phyloP scores from a whole-genome alignment of 2,888 invertebrate species.

The Allolobophora icterica region DNA sequence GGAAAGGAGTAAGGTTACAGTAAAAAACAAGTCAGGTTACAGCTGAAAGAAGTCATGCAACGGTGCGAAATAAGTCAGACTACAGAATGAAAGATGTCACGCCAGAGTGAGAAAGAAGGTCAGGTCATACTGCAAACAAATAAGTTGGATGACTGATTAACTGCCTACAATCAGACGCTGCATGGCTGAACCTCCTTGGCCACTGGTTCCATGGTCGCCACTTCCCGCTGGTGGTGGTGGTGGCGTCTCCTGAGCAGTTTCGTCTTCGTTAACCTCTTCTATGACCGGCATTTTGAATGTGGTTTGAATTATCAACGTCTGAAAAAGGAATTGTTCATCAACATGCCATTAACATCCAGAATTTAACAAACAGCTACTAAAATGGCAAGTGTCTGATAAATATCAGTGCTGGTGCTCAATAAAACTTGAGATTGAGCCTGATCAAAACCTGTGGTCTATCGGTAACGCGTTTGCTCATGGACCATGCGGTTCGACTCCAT shows the following conservation, averaged over 20 bases:
- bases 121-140: neutral
- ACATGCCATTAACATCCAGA: neutral
- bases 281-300: slow-evolving; percentile 17
- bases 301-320: neutral
- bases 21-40: no score
- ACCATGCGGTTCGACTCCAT: no score
- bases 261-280: neutral
- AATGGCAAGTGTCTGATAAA: no score
- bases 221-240: neutral
- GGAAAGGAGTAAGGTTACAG: no score
- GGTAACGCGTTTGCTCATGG: no score
- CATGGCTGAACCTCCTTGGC: neutral
- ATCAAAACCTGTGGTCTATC: no score
- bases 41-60: no score
- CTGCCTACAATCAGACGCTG: neutral
- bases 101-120: neutral
- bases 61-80: no score
- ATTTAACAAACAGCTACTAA: neutral
- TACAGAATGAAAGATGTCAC: no score
- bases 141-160: neutral
- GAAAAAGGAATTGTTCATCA: neutral
- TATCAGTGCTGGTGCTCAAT: no score
- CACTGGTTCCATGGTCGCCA: neutral
- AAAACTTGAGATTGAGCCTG: no score
- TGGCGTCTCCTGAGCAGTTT: neutral